These are phyloP conservation scores for Agrypnia vestita DNA, from an alignment of 1,140 invertebrate species.

Conservation along the genomic window DNA sequence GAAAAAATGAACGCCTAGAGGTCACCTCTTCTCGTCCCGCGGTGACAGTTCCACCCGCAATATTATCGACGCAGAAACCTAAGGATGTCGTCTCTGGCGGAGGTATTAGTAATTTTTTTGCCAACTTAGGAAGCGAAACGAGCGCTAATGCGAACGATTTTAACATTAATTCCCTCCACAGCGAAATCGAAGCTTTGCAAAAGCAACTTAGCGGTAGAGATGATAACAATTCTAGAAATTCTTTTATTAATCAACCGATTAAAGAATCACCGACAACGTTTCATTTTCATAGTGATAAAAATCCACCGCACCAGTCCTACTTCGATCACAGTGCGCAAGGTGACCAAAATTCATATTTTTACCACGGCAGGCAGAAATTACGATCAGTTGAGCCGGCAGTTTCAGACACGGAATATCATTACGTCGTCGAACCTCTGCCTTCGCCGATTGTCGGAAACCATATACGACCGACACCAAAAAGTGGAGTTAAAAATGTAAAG, in stretches of 20 bases:
- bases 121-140: background rate
- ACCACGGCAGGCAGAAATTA: background rate
- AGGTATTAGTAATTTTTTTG: background rate
- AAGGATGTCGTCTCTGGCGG: background rate
- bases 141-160: background rate
- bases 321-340: slow-evolving; percentile 2
- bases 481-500: background rate
- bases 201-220: slow-evolving; percentile 39
- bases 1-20: slow-evolving; percentile 10
- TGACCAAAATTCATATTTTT: background rate
- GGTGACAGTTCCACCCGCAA: background rate
- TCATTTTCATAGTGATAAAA: slow-evolving; percentile 7
- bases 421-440: background rate
- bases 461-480: background rate
- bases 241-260: slow-evolving; percentile 4
- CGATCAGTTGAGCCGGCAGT: background rate
- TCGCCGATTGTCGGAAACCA: background rate
- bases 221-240: slow-evolving; percentile 19
- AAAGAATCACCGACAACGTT: slow-evolving; percentile 12
- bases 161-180: slow-evolving; percentile 36
- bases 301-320: background rate
- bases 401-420: slow-evolving; percentile 13
- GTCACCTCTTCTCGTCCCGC: background rate
- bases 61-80: background rate
- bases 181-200: slow-evolving; percentile 53